Evolutionary conservation across 2,113 vertebrate genomes (phyloP), one percentile per base, ranked within the genome.

Genomic region (Siphamia tubifer): DNA sequence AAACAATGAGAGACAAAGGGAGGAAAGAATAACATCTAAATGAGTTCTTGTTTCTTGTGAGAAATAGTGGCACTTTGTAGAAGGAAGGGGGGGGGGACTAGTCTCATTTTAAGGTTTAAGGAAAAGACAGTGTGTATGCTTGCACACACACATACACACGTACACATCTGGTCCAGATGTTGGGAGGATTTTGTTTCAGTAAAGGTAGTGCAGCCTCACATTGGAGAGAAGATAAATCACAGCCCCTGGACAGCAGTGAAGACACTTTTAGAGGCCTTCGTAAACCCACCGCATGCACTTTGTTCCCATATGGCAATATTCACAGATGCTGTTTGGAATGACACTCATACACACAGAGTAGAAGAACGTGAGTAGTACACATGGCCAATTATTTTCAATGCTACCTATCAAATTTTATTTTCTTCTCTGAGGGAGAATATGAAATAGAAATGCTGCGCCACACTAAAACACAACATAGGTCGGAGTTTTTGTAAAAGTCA

Each of bases 181-280:
- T 80, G 45, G 72, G 63, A 68, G 61, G 72, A 71, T 83, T 83
- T 61, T 38, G 63, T 84, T 72, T 79, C 76, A 36, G 66, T 38
- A 43, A 69, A 82, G 76, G 55, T 61, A 76, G 61, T 60, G 70
- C 66, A 48, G 74, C 54, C 63, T 72, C 63, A 69, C 74, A 81
- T 53, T 9, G 47, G 68, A 84, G 70, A 64, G 44, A 43, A 62
- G 61, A 87, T 90, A 86, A 87, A 87, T 89, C 83, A 80, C 52
- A 74, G 54, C 49, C 55, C 60, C 68, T 72, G 77, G 87, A 85
- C 82, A 76, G 79, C 53, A 56, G 84, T 30, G 84, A 83, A 77
- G 88, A 90, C 85, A 88, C 80, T 74, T 89, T 90, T 85, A 89
- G 80, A 81, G 84, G 76, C 42, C 28, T 86, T 82, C 49, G 58